phyloP scores from a whole-genome alignment of 2,797 vertebrate species.

The Pitangus sulphuratus region DNA sequence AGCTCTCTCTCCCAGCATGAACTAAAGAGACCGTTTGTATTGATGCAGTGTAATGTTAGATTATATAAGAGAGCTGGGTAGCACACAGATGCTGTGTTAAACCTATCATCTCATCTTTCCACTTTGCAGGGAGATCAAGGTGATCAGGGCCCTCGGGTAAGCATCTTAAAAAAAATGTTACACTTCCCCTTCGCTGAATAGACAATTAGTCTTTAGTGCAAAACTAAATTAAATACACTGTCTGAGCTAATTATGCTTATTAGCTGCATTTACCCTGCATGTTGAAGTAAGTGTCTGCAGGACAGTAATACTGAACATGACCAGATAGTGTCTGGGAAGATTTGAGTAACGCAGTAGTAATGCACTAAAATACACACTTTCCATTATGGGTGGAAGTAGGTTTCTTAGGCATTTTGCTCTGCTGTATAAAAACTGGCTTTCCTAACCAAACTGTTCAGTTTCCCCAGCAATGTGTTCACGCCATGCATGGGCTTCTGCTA shows the following conservation, averaged over 20 bases:
- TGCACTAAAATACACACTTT: background rate
- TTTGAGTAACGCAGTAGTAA: background rate
- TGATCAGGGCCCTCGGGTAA: conserved; percentile 99
- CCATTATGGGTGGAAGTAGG: background rate
- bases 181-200: conserved; percentile 63
- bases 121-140: conserved; percentile 97
- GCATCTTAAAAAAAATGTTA: conserved; percentile 81
- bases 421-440: conserved; percentile 29
- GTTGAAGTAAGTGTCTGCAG: conserved; percentile 69
- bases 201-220: conserved; percentile 61
- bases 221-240: conserved; percentile 59
- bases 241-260: conserved; percentile 71
- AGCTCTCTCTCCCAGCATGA: conserved; percentile 58
- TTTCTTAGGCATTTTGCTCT: conserved; percentile 23
- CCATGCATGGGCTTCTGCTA: conserved; percentile 40
- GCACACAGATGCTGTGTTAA: conserved; percentile 74
- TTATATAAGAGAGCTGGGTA: conserved; percentile 64
- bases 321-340: conserved; percentile 9
- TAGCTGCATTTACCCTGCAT: conserved; percentile 73
- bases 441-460: conserved; percentile 24
- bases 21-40: conserved; percentile 39
- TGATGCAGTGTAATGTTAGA: conserved; percentile 61
- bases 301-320: conserved; percentile 18
- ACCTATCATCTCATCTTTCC: conserved; percentile 78
- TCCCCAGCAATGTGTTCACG: conserved; percentile 16